Evolutionary conservation across 2,113 vertebrate species (phyloP).

Genomic region (Athene noctua): DNA sequence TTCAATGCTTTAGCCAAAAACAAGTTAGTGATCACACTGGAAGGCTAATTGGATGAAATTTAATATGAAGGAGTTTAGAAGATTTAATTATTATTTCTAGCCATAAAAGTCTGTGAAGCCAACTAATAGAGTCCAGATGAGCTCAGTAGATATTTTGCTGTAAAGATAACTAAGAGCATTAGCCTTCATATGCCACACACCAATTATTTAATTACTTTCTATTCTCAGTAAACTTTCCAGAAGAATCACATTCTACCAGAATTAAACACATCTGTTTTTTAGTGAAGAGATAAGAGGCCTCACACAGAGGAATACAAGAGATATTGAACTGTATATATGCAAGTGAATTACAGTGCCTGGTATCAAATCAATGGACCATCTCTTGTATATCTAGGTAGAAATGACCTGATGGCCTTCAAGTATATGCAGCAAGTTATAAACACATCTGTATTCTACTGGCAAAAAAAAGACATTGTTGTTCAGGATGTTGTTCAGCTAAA

Average conservation of each 20-base stretch:
- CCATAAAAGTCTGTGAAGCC: neutral
- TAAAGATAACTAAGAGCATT: constrained; percentile 5
- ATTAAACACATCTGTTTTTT: constrained; percentile 26
- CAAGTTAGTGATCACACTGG: neutral
- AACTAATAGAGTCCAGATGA: neutral
- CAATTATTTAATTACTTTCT: constrained; percentile 58
- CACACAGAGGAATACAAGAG: constrained; percentile 1
- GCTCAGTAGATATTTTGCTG: neutral
- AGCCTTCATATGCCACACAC: constrained; percentile 7
- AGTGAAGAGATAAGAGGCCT: constrained; percentile 24
- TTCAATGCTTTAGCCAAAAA: neutral
- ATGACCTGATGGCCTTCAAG: neutral
- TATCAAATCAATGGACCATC: constrained; percentile 5
- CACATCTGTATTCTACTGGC: neutral
- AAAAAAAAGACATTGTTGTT: neutral
- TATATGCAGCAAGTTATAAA: neutral
- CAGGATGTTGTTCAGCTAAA: neutral
- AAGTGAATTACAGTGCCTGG: neutral
- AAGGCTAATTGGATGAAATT: neutral
- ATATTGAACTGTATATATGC: constrained; percentile 22
- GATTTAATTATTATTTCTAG: constrained; percentile 4
- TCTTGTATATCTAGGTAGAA: neutral
- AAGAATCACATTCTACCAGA: constrained; percentile 3
- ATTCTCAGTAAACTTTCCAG: constrained; percentile 33
- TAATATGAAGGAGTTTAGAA: neutral